Conservation (phyloP, 2,113 vertebrate species). For the Poeciliopsis retropinna region DNA sequence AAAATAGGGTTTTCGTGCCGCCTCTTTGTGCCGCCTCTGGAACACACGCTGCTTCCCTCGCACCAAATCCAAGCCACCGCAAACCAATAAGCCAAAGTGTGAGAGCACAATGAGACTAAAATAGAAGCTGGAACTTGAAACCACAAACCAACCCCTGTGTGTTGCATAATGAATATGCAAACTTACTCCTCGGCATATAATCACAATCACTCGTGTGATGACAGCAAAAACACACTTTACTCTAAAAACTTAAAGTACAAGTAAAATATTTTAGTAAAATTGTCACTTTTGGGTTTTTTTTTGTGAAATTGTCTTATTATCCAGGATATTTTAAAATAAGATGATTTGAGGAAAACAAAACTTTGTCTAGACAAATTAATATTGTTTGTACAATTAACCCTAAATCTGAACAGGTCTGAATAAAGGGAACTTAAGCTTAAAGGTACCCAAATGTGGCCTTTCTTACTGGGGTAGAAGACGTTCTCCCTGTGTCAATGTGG, state of each 20-base stretch:
- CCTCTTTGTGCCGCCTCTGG: not conserved
- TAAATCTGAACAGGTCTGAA: not conserved
- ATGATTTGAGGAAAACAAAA: not conserved
- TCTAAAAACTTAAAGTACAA: not conserved
- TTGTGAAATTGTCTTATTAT: not conserved
- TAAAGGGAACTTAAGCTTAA: not conserved
- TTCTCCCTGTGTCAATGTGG: not conserved
- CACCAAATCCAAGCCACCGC: slow-evolving; percentile 10
- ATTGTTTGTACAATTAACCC: not conserved
- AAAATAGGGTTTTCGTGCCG: not conserved
- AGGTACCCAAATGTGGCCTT: too few relatives aligned
- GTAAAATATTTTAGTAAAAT: not conserved
- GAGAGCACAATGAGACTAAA: slow-evolving; percentile 18
- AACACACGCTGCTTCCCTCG: slow-evolving; percentile 33
- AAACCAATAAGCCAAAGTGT: slow-evolving; percentile 36
- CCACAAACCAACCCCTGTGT: slow-evolving; percentile 36
- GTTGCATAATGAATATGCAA: slow-evolving; percentile 23
- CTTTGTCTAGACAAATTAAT: not conserved
- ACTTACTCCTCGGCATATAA: not conserved
- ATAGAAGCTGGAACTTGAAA: slow-evolving; percentile 40
- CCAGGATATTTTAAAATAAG: not conserved
- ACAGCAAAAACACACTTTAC: not conserved
- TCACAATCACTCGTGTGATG: not conserved
- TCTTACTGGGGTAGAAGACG: too few relatives aligned
- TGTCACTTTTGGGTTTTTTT: not conserved